Conservation (phyloP, 2,888 invertebrate species). For the Hemaris fuciformis region DNA sequence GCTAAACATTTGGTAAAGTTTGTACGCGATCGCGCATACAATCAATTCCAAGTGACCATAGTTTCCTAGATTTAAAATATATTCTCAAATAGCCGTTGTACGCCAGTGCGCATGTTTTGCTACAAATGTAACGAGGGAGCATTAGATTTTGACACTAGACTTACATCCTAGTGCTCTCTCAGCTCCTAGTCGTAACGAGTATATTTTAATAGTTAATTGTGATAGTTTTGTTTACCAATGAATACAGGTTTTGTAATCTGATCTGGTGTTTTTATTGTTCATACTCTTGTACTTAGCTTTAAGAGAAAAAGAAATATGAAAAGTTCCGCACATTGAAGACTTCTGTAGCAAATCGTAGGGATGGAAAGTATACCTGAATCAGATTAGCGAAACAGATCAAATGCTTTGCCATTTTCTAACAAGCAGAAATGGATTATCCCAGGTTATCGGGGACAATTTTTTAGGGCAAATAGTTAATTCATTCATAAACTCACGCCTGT, state of each 20-base stretch:
- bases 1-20: neutral
- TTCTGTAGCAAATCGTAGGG: no score
- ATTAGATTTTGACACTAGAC: neutral
- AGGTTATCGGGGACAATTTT: no score
- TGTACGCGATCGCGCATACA: neutral
- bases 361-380: no score
- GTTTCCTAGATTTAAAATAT: neutral
- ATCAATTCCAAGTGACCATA: neutral
- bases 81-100: neutral
- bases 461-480: no score
- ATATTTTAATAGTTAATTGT: constrained; percentile 8
- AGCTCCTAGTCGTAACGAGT: neutral
- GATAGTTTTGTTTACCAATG: constrained; percentile 13
- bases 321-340: no score
- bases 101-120: neutral
- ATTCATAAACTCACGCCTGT: no score
- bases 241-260: constrained; percentile 13
- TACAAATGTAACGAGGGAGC: neutral
- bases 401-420: no score
- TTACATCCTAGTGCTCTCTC: neutral
- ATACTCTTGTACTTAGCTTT: no score
- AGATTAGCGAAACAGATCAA: no score
- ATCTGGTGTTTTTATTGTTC: neutral
- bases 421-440: no score
- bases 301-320: no score